Percentiles rank a stretch among this genome's conserved stretches.
These are phyloP conservation scores for Psilanteris sp. DNA, from an alignment of 1,140 invertebrate genomes.

Conservation along the genomic window DNA sequence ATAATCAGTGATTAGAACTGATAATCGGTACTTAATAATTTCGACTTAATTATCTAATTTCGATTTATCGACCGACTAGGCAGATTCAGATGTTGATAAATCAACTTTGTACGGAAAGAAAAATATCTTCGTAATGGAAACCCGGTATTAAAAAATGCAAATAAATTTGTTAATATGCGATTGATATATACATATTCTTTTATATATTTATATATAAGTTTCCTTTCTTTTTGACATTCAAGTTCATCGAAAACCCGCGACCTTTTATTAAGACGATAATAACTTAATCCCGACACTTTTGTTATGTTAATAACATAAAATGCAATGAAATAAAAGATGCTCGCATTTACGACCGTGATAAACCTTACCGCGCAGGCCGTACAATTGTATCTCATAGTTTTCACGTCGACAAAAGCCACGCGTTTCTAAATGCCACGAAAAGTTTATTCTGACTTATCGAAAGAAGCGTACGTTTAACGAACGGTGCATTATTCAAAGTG, in stretches of 20 bases:
- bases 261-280: slow-evolving; percentile 28
- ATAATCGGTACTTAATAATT: slow-evolving; percentile 21
- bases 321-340: slow-evolving; percentile 8
- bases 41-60: slow-evolving; percentile 6
- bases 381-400: slow-evolving; percentile 19
- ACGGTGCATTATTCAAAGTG: slow-evolving; percentile 14
- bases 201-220: too few species aligned
- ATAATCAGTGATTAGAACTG: slow-evolving; percentile 15
- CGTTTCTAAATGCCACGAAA: slow-evolving; percentile 29
- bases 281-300: slow-evolving; percentile 23
- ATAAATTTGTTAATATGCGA: too few species aligned
- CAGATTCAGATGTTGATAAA: too few species aligned
- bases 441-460: slow-evolving; percentile 14
- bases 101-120: too few species aligned
- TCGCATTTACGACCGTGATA: slow-evolving; percentile 22
- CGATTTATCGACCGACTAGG: too few species aligned
- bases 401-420: slow-evolving; percentile 5
- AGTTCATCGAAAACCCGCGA: slow-evolving; percentile 8
- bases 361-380: slow-evolving; percentile 1
- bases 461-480: not conserved
- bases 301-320: too few species aligned
- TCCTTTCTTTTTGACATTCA: slow-evolving; percentile 22
- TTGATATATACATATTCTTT: too few species aligned
- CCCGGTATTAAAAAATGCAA: too few species aligned
- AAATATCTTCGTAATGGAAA: slow-evolving; percentile 17